These are phyloP conservation scores for Dyspetes luteomarginatus DNA, from an alignment of 2,888 invertebrate species.

Conservation along the genomic window DNA sequence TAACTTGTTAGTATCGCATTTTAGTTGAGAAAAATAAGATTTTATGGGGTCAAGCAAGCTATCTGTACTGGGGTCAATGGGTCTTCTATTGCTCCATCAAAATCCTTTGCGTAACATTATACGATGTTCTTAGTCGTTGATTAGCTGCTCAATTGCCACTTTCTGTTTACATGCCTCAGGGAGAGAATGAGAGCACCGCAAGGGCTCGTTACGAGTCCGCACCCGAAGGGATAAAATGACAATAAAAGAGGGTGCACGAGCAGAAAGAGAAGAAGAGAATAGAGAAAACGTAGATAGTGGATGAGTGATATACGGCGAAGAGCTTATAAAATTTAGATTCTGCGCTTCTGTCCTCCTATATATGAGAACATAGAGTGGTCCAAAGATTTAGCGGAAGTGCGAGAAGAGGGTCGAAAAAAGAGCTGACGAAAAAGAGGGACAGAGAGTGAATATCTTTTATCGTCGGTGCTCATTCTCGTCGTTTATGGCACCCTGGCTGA, in stretches of 20 bases:
- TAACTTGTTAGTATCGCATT: no score
- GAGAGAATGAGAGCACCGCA: no score
- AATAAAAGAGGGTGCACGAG: background rate
- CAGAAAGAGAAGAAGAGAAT: constrained; percentile 44
- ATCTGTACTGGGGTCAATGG: no score
- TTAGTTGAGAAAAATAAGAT: no score
- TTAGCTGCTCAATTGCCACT: no score
- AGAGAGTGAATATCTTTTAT: constrained; percentile 61
- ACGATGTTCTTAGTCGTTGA: no score
- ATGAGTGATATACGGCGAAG: constrained; percentile 49
- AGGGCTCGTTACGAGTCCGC: no score
- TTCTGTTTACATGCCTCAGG: no score
- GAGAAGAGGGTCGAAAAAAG: constrained; percentile 39
- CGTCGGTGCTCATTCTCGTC: constrained; percentile 63
- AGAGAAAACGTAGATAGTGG: constrained; percentile 36
- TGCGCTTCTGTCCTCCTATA: background rate
- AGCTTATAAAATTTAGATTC: constrained; percentile 53
- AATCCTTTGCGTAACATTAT: no score
- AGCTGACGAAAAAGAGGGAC: background rate
- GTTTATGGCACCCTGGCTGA: constrained; percentile 59
- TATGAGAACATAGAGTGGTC: constrained; percentile 15
- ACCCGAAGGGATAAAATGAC: constrained; percentile 1
- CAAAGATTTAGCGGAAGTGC: constrained; percentile 16
- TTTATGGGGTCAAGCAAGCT: no score
- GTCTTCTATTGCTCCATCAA: no score